Conservation (phyloP, 2,797 vertebrate species). For the Pseudotriccus pelzelni region DNA sequence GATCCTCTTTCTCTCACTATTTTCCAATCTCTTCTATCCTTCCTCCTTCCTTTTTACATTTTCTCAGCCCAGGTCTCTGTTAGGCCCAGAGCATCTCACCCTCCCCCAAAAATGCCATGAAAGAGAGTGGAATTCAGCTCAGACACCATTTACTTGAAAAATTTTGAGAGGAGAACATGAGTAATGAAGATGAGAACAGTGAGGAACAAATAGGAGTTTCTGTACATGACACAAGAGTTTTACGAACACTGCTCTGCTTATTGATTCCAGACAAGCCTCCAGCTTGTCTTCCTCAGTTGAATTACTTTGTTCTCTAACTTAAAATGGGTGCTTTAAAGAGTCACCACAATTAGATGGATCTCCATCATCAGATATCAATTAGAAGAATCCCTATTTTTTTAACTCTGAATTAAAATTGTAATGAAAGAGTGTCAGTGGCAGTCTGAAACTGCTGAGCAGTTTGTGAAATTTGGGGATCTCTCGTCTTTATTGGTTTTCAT, state of each 20-base stretch:
- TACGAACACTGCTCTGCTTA: not conserved
- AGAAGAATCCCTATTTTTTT: not conserved
- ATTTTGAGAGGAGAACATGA: constrained; percentile 27
- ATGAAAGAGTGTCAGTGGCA: not conserved
- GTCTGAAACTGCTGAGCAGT: not conserved
- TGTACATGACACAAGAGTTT: constrained; percentile 40
- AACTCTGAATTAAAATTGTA: not conserved
- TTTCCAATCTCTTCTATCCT: not conserved
- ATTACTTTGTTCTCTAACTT: constrained; percentile 1
- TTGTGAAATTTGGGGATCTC: not conserved
- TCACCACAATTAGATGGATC: constrained; percentile 17
- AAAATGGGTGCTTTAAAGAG: not conserved
- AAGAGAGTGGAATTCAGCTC: constrained; percentile 8
- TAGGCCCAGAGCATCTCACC: not conserved
- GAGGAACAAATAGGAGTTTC: constrained; percentile 46
- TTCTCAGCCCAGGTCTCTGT: not conserved
- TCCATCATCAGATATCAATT: not conserved
- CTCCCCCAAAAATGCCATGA: not conserved
- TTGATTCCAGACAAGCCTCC: constrained; percentile 15
- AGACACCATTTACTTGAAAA: constrained; percentile 48
- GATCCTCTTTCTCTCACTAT: not conserved
- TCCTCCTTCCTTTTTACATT: not conserved
- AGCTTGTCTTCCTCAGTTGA: constrained; percentile 20
- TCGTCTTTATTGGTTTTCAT: not conserved
- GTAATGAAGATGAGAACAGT: constrained; percentile 54